Percentiles rank a stretch among this genome's conserved stretches.
Evolutionary conservation across 1,140 invertebrate genomes (phyloP).

Genomic region (Trinorchestia longiramus): DNA sequence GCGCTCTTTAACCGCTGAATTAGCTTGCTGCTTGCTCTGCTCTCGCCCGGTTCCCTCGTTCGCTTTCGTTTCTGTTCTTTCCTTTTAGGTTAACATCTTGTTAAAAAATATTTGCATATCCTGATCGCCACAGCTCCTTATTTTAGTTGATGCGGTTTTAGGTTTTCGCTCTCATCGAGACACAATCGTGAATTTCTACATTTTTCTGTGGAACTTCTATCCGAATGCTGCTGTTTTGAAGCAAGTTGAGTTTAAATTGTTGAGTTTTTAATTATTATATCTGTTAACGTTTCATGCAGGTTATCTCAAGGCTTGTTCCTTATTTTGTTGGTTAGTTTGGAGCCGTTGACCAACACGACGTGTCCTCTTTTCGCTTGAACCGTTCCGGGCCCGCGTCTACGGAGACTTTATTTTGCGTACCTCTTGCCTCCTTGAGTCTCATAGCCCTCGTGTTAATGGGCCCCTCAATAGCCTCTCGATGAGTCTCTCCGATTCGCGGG

Average conservation of each 20-base stretch:
- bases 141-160: neutral
- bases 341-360: neutral
- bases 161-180: neutral
- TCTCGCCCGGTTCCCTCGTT: neutral
- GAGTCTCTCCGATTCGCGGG: constrained; percentile 47
- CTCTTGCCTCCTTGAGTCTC: constrained; percentile 25
- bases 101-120: neutral
- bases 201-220: neutral
- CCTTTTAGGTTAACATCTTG: neutral
- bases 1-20: constrained; percentile 45
- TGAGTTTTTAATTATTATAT: neutral
- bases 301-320: neutral
- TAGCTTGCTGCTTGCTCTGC: constrained; percentile 6
- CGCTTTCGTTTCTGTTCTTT: neutral
- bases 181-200: neutral
- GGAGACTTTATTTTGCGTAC: constrained; percentile 24
- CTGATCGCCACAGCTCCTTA: neutral
- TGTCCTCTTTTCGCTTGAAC: neutral
- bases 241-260: neutral
- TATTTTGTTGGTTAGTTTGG: neutral
- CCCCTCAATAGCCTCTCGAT: constrained; percentile 53
- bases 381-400: neutral
- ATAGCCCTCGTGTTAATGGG: constrained; percentile 51
- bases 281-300: neutral
- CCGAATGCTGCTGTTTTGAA: neutral